phyloP scores from a whole-genome alignment of 1,140 invertebrate species.

The Sinonovacula constricta region DNA sequence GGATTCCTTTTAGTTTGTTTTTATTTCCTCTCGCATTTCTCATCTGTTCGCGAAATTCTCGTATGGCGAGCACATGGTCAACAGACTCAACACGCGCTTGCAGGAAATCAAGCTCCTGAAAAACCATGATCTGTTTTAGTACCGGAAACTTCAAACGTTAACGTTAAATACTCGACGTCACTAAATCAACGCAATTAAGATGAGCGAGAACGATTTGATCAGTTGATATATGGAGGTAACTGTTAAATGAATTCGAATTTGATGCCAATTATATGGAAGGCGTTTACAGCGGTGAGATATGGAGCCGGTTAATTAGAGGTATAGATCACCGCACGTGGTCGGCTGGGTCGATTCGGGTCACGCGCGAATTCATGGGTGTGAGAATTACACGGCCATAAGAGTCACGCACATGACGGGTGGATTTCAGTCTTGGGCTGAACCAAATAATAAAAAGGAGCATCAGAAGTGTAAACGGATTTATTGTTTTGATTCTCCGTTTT shows the following conservation, averaged over 20 bases:
- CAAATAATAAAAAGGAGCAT: too few relatives aligned
- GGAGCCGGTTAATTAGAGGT: not conserved
- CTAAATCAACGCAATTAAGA: not conserved
- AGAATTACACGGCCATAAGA: too few relatives aligned
- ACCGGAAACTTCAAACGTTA: conserved; percentile 36
- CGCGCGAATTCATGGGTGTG: too few relatives aligned
- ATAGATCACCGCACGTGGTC: not conserved
- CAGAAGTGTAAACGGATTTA: too few relatives aligned
- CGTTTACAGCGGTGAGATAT: too few relatives aligned
- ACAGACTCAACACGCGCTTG: conserved; percentile 38
- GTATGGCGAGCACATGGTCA: conserved; percentile 17
- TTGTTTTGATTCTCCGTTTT: too few relatives aligned
- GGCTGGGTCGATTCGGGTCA: not conserved
- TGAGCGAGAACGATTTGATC: not conserved
- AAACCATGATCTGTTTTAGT: conserved; percentile 23
- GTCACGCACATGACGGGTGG: too few relatives aligned
- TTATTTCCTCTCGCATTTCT: conserved; percentile 8
- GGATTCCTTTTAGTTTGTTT: conserved; percentile 35
- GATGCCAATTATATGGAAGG: conserved; percentile 48
- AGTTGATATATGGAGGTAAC: not conserved
- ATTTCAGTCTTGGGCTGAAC: too few relatives aligned
- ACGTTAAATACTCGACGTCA: too few relatives aligned
- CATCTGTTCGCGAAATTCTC: not conserved
- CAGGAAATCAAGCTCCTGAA: too few relatives aligned
- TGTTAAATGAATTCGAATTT: conserved; percentile 26